These are phyloP conservation scores for Synanthedon tipuliformis DNA, from an alignment of 2,888 invertebrate genomes.

Conservation along the genomic window DNA sequence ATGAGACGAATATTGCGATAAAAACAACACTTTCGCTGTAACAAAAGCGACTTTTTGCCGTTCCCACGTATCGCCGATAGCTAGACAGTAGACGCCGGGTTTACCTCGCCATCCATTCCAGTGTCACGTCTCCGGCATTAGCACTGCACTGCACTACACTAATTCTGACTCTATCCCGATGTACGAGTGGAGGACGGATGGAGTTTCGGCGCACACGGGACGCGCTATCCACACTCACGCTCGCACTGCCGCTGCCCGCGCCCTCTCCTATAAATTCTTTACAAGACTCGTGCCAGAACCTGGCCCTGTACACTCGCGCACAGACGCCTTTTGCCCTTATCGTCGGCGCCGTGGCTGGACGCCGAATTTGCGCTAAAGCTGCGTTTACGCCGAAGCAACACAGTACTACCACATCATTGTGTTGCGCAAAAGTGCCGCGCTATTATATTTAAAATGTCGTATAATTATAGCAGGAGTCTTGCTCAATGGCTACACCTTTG, in stretches of 20 bases:
- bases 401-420: too few species aligned
- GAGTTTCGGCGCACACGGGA: constrained; percentile 12
- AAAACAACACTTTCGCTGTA: constrained; percentile 2
- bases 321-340: constrained; percentile 32
- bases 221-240: constrained; percentile 11
- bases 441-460: too few species aligned
- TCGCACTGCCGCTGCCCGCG: constrained; percentile 38
- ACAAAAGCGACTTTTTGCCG: background rate
- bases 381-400: too few species aligned
- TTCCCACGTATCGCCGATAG: constrained; percentile 7
- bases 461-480: too few species aligned
- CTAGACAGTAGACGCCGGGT: constrained; percentile 12
- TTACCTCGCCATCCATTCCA: constrained; percentile 56
- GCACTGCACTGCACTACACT: constrained; percentile 36
- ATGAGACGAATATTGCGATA: background rate
- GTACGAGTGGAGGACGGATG: constrained; percentile 9
- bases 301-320: constrained; percentile 54
- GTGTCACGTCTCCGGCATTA: constrained; percentile 18
- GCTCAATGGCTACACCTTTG: too few species aligned
- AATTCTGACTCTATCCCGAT: constrained; percentile 31
- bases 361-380: too few species aligned
- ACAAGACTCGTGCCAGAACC: constrained; percentile 58
- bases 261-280: constrained; percentile 63
- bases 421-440: too few species aligned
- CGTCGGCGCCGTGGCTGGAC: background rate